These are phyloP conservation scores for Macrostomum lignano DNA, from an alignment of 1,140 invertebrate genomes.

Conservation along the genomic window DNA sequence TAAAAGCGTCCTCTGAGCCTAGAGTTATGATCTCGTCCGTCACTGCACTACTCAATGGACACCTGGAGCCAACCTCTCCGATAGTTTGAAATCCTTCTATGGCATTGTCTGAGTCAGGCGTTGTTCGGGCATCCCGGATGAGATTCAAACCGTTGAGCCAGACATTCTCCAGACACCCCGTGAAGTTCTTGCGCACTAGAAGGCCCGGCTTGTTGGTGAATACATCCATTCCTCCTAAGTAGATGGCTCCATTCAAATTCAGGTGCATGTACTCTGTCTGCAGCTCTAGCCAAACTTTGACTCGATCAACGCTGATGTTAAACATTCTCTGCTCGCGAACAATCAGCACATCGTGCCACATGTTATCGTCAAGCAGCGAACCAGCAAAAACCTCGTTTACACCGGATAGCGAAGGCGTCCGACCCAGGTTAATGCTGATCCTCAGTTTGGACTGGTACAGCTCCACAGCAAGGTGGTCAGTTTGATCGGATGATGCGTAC, in stretches of 20 bases:
- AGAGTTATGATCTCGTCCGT: too few species aligned
- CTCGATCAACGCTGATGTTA: constrained; percentile 63
- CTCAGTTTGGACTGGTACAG: constrained; percentile 34
- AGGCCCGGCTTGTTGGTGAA: constrained; percentile 21
- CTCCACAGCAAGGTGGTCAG: constrained; percentile 68
- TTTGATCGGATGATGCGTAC: constrained; percentile 68
- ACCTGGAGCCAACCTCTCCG: too few species aligned
- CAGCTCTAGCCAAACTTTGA: constrained; percentile 50
- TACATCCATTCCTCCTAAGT: constrained; percentile 19
- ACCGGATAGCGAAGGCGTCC: too few species aligned
- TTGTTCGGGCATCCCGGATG: constrained; percentile 34
- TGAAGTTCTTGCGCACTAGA: constrained; percentile 41
- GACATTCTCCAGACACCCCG: constrained; percentile 76
- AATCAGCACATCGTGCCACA: constrained; percentile 83
- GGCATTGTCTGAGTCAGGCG: too few species aligned
- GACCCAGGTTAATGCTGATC: constrained; percentile 5
- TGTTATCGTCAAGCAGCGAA: constrained; percentile 72
- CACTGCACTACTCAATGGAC: too few species aligned
- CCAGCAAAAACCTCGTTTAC: constrained; percentile 36
- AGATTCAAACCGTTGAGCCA: constrained; percentile 66
- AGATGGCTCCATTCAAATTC: constrained; percentile 49
- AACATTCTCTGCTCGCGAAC: constrained; percentile 48
- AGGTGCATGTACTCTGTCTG: constrained; percentile 60
- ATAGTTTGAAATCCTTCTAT: too few species aligned
- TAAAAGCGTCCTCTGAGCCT: too few species aligned